A percentile compares a stretch with the other conserved stretches of the same genome.
These are phyloP conservation scores for Oryzias javanicus DNA, from an alignment of 2,113 vertebrate genomes.

Conservation along the genomic window DNA sequence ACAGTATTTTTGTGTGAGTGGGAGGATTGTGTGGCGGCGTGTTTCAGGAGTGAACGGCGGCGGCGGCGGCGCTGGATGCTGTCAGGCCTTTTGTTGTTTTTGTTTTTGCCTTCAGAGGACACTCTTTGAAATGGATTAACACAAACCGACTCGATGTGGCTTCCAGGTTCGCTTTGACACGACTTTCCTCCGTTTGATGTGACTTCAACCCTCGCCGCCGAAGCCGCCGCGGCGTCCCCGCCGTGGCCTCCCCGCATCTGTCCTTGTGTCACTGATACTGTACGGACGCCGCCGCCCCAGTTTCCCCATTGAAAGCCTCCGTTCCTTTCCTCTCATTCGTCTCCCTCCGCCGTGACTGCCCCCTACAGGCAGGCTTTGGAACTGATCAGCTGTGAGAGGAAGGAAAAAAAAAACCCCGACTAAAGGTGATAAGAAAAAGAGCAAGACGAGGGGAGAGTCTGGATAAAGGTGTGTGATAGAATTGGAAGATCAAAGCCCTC, in stretches of 20 bases:
- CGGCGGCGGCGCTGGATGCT: constrained; percentile 14
- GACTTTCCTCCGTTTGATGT: constrained; percentile 51
- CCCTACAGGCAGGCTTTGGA: constrained; percentile 37
- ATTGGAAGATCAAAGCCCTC: constrained; percentile 71
- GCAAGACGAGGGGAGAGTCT: constrained; percentile 49
- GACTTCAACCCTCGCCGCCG: constrained; percentile 13
- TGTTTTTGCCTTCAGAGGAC: constrained; percentile 38
- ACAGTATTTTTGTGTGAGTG: constrained; percentile 7
- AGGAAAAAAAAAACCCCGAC: constrained; percentile 5
- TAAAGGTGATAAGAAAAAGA: constrained; percentile 52
- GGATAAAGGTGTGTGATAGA: constrained; percentile 69
- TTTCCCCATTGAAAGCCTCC: too few relatives aligned
- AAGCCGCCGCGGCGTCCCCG: constrained; percentile 25
- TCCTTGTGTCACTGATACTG: constrained; percentile 45
- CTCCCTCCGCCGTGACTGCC: constrained; percentile 18
- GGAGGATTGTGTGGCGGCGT: constrained; percentile 9
- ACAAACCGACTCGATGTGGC: constrained; percentile 51
- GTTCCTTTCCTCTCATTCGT: not conserved
- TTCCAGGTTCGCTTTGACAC: constrained; percentile 56
- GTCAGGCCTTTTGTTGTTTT: constrained; percentile 42
- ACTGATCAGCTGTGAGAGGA: constrained; percentile 20
- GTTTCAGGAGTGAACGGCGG: constrained; percentile 35
- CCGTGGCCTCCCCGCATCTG: constrained; percentile 35
- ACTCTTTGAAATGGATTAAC: constrained; percentile 62
- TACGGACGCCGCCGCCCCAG: constrained; percentile 3